Evolutionary conservation across 2,797 vertebrate species (phyloP), one percentile per base, ranked within the genome.

Genomic region (Pachyuromys duprasi): DNA sequence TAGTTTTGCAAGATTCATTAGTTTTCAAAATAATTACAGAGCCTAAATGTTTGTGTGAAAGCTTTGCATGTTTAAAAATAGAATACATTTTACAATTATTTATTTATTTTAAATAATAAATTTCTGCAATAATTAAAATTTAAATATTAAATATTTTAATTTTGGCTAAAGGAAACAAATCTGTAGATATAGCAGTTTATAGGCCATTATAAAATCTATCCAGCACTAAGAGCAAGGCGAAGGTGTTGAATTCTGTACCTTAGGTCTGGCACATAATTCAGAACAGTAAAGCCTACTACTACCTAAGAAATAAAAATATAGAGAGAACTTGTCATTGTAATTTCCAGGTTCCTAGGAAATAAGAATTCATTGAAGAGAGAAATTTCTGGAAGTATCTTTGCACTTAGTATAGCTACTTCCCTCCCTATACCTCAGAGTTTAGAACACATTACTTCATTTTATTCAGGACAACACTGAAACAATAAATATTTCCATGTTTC

Each of bases 351-450:
- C 13, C 57, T 92, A 62, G 62, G 11, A 31, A 28, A 63, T 28
- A 87, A 31, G 49, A 88, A 42, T 79, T 96, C 28, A 94, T 93
- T 93, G n/a, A 94, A 91, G 18, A 15, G 49, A 86, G 17, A 88
- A 79, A 1, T 91, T 36, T 22, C 22, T 89, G 39, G 42, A 92
- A 94, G 79, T 88, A 95, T 74, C n/a, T 90, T 90, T 89, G n/a
- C 26, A 63, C 22, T 69, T 91, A 45, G 55, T 79, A 6, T 91
- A 92, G 76, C 31, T 75, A 22, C 8, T 91, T 20, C 2, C 74
- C 3, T 94, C 36, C 5, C 2, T 42, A 20, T 86, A 78, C 8
- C 8, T 36, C 55, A 60, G 74, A 12, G 82, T 45, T 76, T 72
- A 78, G 49, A 84, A n/a, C 62, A 91, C 18, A 89, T 9, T 18